Conservation (phyloP, 2,888 invertebrate genomes). For the Dolomedes plantarius region DNA sequence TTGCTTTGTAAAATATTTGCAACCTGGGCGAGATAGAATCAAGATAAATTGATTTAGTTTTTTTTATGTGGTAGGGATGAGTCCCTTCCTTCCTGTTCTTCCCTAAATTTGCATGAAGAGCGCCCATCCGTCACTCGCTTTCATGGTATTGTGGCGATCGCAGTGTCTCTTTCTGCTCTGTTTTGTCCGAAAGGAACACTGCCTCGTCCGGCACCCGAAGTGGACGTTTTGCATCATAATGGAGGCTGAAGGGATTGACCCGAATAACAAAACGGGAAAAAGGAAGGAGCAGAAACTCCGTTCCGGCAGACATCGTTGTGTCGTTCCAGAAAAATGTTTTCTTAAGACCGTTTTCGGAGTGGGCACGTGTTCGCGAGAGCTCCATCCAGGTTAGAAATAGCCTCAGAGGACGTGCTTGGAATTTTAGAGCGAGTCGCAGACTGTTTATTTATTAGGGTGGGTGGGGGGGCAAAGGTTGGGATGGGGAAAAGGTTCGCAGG, state of each 20-base stretch:
- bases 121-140: background rate
- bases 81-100: too few species aligned
- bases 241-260: background rate
- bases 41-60: too few species aligned
- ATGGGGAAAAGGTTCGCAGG: too few species aligned
- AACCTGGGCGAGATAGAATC: too few species aligned
- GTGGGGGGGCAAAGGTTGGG: too few species aligned
- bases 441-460: too few species aligned
- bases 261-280: background rate
- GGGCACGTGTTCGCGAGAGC: background rate
- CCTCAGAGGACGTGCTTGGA: too few species aligned
- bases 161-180: constrained; percentile 7
- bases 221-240: constrained; percentile 16
- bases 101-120: background rate
- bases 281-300: background rate
- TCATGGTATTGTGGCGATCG: background rate
- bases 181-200: background rate
- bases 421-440: too few species aligned
- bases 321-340: constrained; percentile 8
- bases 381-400: too few species aligned
- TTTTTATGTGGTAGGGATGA: too few species aligned
- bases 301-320: background rate
- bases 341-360: too few species aligned
- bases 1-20: too few species aligned
- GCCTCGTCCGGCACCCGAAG: background rate